These are phyloP conservation scores for Apamea monoglypha DNA, from an alignment of 2,888 invertebrate species.

Conservation along the genomic window DNA sequence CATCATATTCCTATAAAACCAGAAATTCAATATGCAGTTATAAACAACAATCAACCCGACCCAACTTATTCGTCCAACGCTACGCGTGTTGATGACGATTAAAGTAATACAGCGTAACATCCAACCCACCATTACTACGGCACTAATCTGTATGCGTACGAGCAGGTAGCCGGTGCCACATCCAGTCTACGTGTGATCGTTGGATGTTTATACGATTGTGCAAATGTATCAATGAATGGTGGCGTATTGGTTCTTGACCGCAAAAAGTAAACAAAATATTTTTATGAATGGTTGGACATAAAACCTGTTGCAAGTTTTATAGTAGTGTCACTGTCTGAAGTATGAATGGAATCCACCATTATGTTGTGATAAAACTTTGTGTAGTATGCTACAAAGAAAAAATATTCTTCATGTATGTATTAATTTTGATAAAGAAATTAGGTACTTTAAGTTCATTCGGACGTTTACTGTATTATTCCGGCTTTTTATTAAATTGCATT, in stretches of 20 bases:
- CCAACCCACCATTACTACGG: conserved; percentile 78
- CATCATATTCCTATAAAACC: background rate
- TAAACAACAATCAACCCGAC: background rate
- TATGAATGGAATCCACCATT: background rate
- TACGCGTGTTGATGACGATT: conserved; percentile 83
- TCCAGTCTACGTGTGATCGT: conserved; percentile 25
- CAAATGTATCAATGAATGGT: conserved; percentile 37
- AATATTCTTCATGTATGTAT: background rate
- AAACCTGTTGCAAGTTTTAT: background rate
- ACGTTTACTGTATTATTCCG: background rate
- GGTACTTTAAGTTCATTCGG: background rate
- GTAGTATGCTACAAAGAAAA: background rate
- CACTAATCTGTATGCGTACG: conserved; percentile 75
- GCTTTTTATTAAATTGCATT: background rate
- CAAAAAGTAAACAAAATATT: conserved; percentile 9
- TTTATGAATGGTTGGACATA: background rate
- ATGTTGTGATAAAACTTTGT: background rate
- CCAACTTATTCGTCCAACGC: conserved; percentile 58
- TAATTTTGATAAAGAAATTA: background rate
- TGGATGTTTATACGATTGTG: conserved; percentile 19
- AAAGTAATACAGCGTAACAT: conserved; percentile 85
- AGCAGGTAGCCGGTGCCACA: conserved; percentile 72
- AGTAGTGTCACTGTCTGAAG: background rate
- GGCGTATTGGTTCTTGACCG: conserved; percentile 1
- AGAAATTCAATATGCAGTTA: background rate